These are phyloP conservation scores for Buathra laborator DNA, from an alignment of 2,888 invertebrate genomes.

Conservation along the genomic window DNA sequence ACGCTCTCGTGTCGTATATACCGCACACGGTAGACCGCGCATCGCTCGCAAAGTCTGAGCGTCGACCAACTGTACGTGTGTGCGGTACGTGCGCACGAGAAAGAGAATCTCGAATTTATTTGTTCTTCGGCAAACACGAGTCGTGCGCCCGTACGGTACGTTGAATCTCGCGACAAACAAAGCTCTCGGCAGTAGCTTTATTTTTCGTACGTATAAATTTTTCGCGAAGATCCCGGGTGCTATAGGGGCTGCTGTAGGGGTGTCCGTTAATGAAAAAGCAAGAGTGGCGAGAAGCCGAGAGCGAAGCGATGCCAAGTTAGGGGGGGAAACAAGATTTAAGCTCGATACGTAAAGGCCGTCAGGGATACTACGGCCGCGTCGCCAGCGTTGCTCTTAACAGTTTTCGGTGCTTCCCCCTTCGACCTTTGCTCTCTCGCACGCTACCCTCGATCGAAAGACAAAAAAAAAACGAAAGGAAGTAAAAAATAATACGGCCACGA, in stretches of 20 bases:
- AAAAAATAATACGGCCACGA: not conserved
- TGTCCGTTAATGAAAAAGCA: conserved; percentile 52
- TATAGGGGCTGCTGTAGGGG: not conserved
- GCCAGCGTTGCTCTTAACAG: not conserved
- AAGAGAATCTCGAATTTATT: conserved; percentile 45
- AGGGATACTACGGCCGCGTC: not conserved
- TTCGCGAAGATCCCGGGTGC: conserved; percentile 21
- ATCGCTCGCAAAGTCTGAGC: not conserved
- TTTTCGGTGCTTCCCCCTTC: not conserved
- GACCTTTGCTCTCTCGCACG: not conserved
- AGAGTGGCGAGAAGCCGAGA: conserved; percentile 17
- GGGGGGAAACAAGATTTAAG: conserved; percentile 19
- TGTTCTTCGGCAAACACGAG: conserved; percentile 27
- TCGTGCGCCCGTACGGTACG: not conserved
- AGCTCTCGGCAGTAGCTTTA: conserved; percentile 37
- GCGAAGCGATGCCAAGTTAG: conserved; percentile 20
- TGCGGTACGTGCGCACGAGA: not conserved
- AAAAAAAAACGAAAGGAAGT: not conserved
- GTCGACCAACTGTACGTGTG: not conserved
- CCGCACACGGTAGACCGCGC: not conserved
- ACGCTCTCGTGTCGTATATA: not conserved
- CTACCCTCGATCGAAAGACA: conserved; percentile 10
- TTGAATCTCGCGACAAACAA: conserved; percentile 10
- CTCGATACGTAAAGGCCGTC: not conserved
- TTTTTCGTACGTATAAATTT: conserved; percentile 50